Evolutionary conservation across 2,113 vertebrate species (phyloP).

Genomic region (Mormyrus lacerda): DNA sequence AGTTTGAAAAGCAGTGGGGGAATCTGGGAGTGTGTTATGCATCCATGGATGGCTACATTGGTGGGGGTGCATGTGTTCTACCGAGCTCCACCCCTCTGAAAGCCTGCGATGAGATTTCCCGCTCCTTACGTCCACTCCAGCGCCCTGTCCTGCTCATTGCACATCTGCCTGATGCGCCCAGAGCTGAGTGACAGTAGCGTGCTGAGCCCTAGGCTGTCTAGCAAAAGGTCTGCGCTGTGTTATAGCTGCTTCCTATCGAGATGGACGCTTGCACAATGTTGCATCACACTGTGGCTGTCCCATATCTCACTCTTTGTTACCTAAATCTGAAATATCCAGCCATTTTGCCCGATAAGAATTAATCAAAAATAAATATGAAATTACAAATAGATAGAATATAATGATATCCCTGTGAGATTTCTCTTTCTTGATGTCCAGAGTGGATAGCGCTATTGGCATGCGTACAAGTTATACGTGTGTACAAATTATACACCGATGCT

Average conservation of each 20-base stretch:
- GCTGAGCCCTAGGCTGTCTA: neutral
- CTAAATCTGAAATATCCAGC: neutral
- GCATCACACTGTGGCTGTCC: slow-evolving; percentile 8
- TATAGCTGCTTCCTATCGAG: neutral
- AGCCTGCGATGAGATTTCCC: neutral
- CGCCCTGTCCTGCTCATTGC: neutral
- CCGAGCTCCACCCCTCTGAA: neutral
- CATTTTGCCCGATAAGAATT: neutral
- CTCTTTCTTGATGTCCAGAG: neutral
- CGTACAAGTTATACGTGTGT: neutral
- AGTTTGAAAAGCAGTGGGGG: neutral
- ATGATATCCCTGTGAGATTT: neutral
- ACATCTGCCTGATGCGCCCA: neutral
- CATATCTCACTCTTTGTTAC: neutral
- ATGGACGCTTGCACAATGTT: neutral
- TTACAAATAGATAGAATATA: neutral
- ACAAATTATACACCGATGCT: neutral
- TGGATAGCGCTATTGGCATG: neutral
- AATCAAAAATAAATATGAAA: neutral
- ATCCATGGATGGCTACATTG: neutral
- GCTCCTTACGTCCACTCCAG: neutral
- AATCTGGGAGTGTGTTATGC: neutral
- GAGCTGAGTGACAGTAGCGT: neutral
- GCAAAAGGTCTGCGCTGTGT: neutral
- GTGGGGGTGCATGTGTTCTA: neutral